A percentile compares a stretch with the other conserved stretches of the same genome.
Conservation (phyloP, 2,888 invertebrate species). For the Pristionchus exspectatus region DNA sequence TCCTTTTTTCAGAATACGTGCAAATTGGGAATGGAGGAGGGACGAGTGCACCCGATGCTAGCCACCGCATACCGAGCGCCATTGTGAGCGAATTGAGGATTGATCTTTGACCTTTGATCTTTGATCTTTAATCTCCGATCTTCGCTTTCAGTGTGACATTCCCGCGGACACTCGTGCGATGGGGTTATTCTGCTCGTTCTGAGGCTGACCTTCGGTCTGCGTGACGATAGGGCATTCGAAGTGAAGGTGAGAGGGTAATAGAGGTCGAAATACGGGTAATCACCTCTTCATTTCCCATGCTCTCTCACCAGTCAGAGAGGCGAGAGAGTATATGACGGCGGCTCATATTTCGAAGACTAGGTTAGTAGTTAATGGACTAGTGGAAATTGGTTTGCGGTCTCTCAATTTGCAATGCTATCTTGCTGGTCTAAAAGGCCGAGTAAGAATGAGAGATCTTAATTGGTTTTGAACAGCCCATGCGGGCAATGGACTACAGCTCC, state of each 20-base stretch:
- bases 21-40: slow-evolving; percentile 5
- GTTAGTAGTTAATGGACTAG: too few relatives aligned
- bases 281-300: background rate
- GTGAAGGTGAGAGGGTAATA: background rate
- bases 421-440: too few relatives aligned
- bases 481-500: too few relatives aligned
- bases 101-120: background rate
- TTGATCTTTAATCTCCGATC: background rate
- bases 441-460: too few relatives aligned
- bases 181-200: slow-evolving; percentile 34
- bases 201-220: slow-evolving; percentile 24
- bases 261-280: background rate
- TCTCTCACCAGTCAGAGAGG: too few relatives aligned
- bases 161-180: slow-evolving; percentile 39
- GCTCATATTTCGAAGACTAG: too few relatives aligned
- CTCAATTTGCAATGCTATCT: too few relatives aligned
- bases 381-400: too few relatives aligned
- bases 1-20: slow-evolving; percentile 1
- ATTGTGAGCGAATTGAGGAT: background rate
- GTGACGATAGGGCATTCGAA: slow-evolving; percentile 20
- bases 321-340: too few relatives aligned
- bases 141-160: slow-evolving; percentile 25
- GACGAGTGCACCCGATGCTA: slow-evolving; percentile 33
- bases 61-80: slow-evolving; percentile 5
- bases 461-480: too few relatives aligned